phyloP scores from a whole-genome alignment of 2,888 invertebrate genomes.

The Drosophila yooni region DNA sequence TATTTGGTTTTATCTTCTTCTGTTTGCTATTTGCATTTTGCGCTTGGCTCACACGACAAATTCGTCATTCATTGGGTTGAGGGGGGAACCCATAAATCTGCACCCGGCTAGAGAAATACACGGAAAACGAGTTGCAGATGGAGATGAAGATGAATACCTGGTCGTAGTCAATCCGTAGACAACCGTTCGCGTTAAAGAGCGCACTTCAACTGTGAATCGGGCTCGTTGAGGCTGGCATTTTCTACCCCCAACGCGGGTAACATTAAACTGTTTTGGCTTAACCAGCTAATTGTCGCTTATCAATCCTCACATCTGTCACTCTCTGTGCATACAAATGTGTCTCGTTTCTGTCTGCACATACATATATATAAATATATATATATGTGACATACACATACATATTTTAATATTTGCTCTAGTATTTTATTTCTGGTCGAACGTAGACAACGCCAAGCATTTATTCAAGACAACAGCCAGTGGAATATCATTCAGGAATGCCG shows the following conservation, averaged over 20 bases:
- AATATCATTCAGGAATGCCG: slow-evolving; percentile 73
- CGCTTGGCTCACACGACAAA: slow-evolving; percentile 14
- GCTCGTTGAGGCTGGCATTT: slow-evolving; percentile 43
- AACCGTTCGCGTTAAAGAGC: slow-evolving; percentile 57
- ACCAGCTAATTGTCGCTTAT: slow-evolving; percentile 62
- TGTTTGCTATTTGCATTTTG: slow-evolving; percentile 36
- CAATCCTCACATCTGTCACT: slow-evolving; percentile 26
- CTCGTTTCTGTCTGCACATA: neutral
- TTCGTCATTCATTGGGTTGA: slow-evolving; percentile 3
- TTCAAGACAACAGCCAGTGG: neutral
- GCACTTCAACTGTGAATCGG: slow-evolving; percentile 58
- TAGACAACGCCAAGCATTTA: slow-evolving; percentile 69
- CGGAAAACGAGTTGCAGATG: neutral
- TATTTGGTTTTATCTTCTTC: slow-evolving; percentile 8
- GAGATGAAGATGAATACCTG: neutral
- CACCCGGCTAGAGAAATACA: neutral
- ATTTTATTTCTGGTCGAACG: slow-evolving; percentile 58
- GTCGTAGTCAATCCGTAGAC: slow-evolving; percentile 12
- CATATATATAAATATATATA: neutral
- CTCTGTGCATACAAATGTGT: neutral
- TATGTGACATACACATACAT: neutral
- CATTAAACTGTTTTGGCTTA: slow-evolving; percentile 60
- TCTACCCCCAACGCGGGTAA: slow-evolving; percentile 66
- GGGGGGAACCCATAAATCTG: slow-evolving; percentile 60
- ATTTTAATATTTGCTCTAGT: neutral